Evolutionary conservation across 1,140 invertebrate genomes (phyloP), one percentile per base, ranked within the genome.

Genomic region (Dinoponera quadriceps): DNA sequence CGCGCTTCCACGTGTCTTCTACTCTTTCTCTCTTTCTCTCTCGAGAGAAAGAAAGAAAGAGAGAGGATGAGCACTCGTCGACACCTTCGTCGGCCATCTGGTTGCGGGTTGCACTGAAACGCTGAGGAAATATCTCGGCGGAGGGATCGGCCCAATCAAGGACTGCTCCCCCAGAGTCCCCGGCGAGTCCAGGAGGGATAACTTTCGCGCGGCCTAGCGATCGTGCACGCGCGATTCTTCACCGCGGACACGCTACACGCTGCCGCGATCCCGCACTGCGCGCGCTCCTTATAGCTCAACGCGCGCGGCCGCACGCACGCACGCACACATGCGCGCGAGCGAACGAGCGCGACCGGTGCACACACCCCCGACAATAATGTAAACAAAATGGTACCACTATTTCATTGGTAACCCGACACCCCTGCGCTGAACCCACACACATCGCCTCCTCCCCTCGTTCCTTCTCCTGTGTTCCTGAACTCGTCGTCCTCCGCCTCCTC

Each of bases 331-430:
- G 38, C 55, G 18, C 66, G 22, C 66, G 1, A 29, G 22, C 66
- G 1, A 29, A 33, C 27, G 48, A 25, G 66, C 59, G 80, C 51
- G 22, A 20, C 49, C 49, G n/a, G 48, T 44, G 57, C 63, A 83
- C 63, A 83, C 83, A 83, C 85, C 84, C 72, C 82, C 85, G 91
- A 92, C 92, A 92, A 93, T 94, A 94, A 93, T 94, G 93, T 94
- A 92, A 94, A 94, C 93, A 94, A 94, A 94, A 94, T 94, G 92
- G 92, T 94, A 93, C 92, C 93, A 92, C 87, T 94, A 94, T 93
- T 93, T 94, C 92, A 94, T 93, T 92, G 91, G 93, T 93, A 94
- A 94, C 93, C 91, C 88, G 91, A 94, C 88, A 93, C 93, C 90
- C 44, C 68, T 81, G 51, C 65, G 82, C 57, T 81, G 90, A 93